A percentile compares a stretch with the other conserved stretches of the same genome.
Conservation (phyloP, 2,113 vertebrate genomes). For the Argyrosomus japonicus region DNA sequence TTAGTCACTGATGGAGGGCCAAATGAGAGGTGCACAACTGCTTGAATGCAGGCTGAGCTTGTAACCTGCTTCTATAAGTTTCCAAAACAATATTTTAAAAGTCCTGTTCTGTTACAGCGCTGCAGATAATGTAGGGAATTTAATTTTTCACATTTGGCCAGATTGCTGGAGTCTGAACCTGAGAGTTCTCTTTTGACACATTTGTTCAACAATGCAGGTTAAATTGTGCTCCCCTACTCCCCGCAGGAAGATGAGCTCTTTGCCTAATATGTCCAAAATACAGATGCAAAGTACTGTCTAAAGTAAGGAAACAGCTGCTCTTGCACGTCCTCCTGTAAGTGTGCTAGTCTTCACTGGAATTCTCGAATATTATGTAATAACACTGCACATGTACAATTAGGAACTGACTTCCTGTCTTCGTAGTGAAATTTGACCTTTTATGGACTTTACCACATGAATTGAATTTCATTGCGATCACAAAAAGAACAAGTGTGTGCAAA, state of each 20-base stretch:
- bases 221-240: constrained; percentile 11
- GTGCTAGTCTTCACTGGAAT: background rate
- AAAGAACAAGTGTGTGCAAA: background rate
- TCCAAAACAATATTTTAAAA: background rate
- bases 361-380: background rate
- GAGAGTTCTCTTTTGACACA: background rate
- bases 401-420: background rate
- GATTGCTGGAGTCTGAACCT: background rate
- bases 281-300: background rate
- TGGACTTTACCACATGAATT: background rate
- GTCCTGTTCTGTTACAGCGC: background rate
- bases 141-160: background rate
- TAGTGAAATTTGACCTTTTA: background rate
- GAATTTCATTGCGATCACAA: background rate
- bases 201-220: background rate
- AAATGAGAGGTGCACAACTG: constrained; percentile 51
- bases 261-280: background rate
- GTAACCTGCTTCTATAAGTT: background rate
- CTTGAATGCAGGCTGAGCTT: constrained; percentile 25
- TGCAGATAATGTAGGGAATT: background rate
- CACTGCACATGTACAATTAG: background rate
- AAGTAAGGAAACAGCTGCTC: background rate
- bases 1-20: constrained; percentile 54
- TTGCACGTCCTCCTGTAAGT: background rate
- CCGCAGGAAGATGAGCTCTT: constrained; percentile 10